Base-by-base conservation (phyloP, 2,797 vertebrate species). In the Phylloscopus collybita region DNA sequence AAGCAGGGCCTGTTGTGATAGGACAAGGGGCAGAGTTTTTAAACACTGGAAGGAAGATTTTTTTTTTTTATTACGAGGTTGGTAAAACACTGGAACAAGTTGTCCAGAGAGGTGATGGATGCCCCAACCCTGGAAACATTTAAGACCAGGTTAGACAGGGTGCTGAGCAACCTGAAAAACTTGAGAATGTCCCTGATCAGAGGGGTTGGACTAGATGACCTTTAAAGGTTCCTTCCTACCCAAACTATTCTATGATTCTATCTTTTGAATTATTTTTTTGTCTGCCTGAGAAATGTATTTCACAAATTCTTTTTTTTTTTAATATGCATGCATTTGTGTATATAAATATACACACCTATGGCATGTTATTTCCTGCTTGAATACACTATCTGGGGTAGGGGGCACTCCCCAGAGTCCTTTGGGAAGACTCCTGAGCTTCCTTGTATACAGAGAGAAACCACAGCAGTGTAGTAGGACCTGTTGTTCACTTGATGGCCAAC, bases 401-500 rank as follows among this genome's bases (percentile, higher is more conserved):
- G 27, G 17, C 25, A 30, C 22, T 85, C 54, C 25, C 38, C 44
- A 34, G 65, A 59, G 42, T 25, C 27, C 54, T 83, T 91, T 75
- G 47, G 32, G 27, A 86, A 86, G 22, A 16, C 21, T 78, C 45
- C 51, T 69, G 61, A 57, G 12, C 30, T 78, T 83, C 57, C 25
- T 2, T 56, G 23, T 3, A 1, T 4, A 8, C 29, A 60, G 34
- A 25, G 19, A 60, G 32, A 25, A 12, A 5, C 19, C 30, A 18
- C 23, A 71, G 60, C 3, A 86, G 16, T 0, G 0, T 12, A 15
- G 13, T 10, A 8, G 12, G 14, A 29, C 8, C 26, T 14, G 40
- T 7, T 59, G 16, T 16, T 80, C 0, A 0, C 42, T 74, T 0
- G 0, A 11, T 45, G 50, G 42, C 32, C 47, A 69, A 0, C 13